Evolutionary conservation across 2,888 invertebrate genomes (phyloP).

Genomic region (Luperina nickerlii): DNA sequence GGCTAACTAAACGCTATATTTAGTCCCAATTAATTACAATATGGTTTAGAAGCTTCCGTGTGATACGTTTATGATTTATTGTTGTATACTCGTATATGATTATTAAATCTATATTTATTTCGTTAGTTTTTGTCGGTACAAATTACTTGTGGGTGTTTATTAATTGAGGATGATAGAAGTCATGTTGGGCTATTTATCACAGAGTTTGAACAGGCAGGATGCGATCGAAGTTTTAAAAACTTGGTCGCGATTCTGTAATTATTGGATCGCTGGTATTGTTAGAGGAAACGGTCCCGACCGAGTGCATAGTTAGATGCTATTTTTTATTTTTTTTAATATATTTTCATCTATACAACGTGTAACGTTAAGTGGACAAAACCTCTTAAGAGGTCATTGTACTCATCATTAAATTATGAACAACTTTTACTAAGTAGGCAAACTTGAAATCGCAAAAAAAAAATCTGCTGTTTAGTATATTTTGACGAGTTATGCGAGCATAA

Average conservation of each 20-base stretch:
- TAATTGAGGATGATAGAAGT: conserved; percentile 55
- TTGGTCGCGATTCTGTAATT: not conserved
- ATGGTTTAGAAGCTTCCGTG: conserved; percentile 57
- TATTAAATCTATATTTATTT: conserved; percentile 54
- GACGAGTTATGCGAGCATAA: too few relatives aligned
- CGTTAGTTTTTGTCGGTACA: conserved; percentile 45
- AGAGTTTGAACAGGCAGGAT: not conserved
- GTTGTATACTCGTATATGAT: conserved; percentile 38
- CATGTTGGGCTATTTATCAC: conserved; percentile 42
- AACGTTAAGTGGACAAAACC: too few relatives aligned
- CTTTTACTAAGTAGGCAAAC: too few relatives aligned
- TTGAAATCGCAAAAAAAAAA: too few relatives aligned
- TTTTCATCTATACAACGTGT: not conserved
- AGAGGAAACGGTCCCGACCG: not conserved
- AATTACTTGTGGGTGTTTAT: conserved; percentile 45
- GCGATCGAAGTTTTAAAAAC: not conserved
- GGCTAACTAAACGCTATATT: conserved; percentile 63
- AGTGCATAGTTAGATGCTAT: not conserved
- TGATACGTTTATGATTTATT: conserved; percentile 54
- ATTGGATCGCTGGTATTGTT: not conserved
- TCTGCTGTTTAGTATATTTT: too few relatives aligned
- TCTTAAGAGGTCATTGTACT: too few relatives aligned
- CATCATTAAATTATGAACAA: too few relatives aligned
- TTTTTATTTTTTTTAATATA: not conserved
- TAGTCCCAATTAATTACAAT: conserved; percentile 63